Percentiles rank a stretch among this genome's conserved stretches.
Conservation (phyloP, 2,888 invertebrate species). For the Doris montereyensis region DNA sequence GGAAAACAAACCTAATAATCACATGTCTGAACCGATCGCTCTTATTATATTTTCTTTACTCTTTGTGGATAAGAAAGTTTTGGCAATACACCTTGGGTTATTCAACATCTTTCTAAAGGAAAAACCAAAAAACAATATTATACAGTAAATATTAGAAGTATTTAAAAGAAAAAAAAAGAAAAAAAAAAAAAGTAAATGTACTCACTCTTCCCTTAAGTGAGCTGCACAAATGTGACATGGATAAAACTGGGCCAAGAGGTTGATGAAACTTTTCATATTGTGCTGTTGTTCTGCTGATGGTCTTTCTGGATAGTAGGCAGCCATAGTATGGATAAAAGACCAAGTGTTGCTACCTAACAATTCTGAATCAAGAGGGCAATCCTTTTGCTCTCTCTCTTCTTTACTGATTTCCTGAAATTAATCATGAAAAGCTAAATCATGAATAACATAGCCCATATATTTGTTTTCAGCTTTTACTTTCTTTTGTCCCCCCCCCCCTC, state of each 20-base stretch:
- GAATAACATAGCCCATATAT: not conserved
- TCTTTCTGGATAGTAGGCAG: constrained; percentile 90
- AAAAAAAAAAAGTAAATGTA: too few relatives aligned
- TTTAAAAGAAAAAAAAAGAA: too few relatives aligned
- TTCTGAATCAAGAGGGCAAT: constrained; percentile 76
- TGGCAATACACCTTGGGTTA: too few relatives aligned
- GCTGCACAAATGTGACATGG: constrained; percentile 93
- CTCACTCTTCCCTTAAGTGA: constrained; percentile 87
- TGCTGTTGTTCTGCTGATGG: constrained; percentile 80
- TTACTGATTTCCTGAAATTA: constrained; percentile 32
- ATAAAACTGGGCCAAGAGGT: constrained; percentile 88
- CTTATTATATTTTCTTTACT: too few relatives aligned
- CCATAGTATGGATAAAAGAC: constrained; percentile 96
- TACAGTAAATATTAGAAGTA: not conserved
- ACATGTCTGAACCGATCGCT: too few relatives aligned
- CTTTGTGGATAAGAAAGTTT: too few relatives aligned
- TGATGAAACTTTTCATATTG: constrained; percentile 87
- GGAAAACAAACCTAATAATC: too few relatives aligned
- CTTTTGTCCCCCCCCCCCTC: not conserved
- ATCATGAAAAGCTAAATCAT: too few relatives aligned
- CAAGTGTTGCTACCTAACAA: constrained; percentile 83
- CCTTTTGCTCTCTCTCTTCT: constrained; percentile 43
- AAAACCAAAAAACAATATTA: not conserved
- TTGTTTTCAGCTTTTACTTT: too few relatives aligned
- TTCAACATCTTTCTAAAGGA: too few relatives aligned